A percentile compares a stretch with the other conserved stretches of the same genome.
phyloP scores from a whole-genome alignment of 2,888 invertebrate genomes.

The Nemoura dubitans region DNA sequence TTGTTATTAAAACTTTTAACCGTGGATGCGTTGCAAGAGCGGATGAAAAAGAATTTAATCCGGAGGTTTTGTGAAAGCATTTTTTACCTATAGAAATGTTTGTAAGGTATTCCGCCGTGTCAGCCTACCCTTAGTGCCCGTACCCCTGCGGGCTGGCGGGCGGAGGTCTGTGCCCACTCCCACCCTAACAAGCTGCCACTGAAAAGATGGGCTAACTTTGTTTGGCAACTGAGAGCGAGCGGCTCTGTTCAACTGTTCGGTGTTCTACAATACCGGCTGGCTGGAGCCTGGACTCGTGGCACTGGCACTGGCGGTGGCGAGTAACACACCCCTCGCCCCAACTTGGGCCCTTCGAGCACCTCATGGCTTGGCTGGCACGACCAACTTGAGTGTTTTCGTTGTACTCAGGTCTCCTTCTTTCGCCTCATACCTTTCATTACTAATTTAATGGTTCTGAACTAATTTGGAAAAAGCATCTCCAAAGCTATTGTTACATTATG shows the following conservation, averaged over 20 bases:
- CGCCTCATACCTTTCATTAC: background rate
- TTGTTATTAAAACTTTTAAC: background rate
- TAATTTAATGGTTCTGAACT: constrained; percentile 4
- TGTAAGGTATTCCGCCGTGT: background rate
- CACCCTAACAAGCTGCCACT: constrained; percentile 1
- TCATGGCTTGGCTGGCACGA: background rate
- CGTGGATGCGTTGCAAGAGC: background rate
- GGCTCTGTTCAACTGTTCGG: background rate
- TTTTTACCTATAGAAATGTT: background rate
- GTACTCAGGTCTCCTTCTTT: background rate
- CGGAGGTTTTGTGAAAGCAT: background rate
- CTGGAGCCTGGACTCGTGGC: background rate
- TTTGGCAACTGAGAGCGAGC: constrained; percentile 14
- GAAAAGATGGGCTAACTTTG: constrained; percentile 26
- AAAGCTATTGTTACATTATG: background rate
- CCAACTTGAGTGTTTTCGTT: background rate
- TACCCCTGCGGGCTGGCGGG: background rate
- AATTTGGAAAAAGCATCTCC: background rate
- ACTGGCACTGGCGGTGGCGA: no score
- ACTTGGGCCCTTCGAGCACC: background rate
- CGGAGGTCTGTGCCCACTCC: background rate
- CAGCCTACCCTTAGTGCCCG: background rate
- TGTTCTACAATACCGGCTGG: no score
- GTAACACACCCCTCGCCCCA: background rate
- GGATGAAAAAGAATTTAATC: background rate